Conservation (phyloP, 2,113 vertebrate species). For the Crotalus viridis region DNA sequence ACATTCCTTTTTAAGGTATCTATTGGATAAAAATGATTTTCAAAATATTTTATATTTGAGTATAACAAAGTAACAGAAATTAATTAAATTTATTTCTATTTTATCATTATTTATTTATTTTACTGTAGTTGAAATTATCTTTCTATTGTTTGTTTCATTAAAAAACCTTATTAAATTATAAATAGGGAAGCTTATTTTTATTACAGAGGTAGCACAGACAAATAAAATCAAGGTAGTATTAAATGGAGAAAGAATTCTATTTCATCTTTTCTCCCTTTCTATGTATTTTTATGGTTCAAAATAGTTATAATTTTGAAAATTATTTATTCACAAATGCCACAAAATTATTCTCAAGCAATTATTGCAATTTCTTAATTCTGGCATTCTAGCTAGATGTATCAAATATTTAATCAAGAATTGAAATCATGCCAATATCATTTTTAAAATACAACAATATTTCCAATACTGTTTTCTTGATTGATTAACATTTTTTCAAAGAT, state of each 20-base stretch:
- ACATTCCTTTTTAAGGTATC: background rate
- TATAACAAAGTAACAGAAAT: too few species aligned
- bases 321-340: background rate
- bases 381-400: background rate
- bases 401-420: constrained; percentile 32
- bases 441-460: constrained; percentile 7
- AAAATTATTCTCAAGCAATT: constrained; percentile 16
- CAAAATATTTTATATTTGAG: background rate
- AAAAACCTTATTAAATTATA: background rate
- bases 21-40: background rate
- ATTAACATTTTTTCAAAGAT: background rate
- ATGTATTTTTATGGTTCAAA: background rate
- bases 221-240: background rate
- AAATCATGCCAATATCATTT: constrained; percentile 8
- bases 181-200: background rate
- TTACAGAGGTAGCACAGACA: background rate
- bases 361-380: constrained; percentile 8
- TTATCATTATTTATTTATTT: background rate
- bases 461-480: accelerated
- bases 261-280: background rate
- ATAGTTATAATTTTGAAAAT: background rate
- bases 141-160: background rate
- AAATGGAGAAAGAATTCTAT: background rate
- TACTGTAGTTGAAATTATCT: background rate
- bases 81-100: background rate